Evolutionary conservation across 2,888 invertebrate species (phyloP), one percentile per base, ranked within the genome.

Genomic region (Phalangium opilio): DNA sequence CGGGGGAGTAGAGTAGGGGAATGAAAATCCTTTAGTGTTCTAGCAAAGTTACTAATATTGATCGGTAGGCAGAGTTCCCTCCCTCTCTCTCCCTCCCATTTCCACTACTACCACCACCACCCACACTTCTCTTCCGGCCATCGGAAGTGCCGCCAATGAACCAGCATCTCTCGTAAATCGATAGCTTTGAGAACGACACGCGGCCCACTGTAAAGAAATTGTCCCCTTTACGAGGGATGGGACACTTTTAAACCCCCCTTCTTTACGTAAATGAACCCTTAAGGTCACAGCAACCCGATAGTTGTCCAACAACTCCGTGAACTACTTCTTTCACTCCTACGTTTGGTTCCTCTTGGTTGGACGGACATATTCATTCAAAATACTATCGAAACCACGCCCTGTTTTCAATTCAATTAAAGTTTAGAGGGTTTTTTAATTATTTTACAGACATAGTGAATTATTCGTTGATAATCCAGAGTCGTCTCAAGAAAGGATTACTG

Each of bases 401-500:
- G n/a, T n/a, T n/a, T n/a, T n/a, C n/a, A n/a, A n/a, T n/a, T n/a
- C 27, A 27, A 8, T 27, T 27, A 8, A 27, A 27, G 8, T 27
- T 27, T 27, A 27, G 8, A 27, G 27, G 27, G 27, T 27, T 27
- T 27, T 27, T 27, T 27, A 27, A 27, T 27, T 47, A 39, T 32
- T 46, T 52, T 59, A 21, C 60, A 73, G 73, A 39, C 62, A 64
- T 2, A 73, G 70, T 58, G 72, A 73, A 52, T 60, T 75, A 46
- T 72, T 68, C 57, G 74, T 74, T 3, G 73, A 73, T 52, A 72
- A 71, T 57, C 70, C 73, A 11, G 68, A 68, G 3, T 58, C 60
- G 4, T 27, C 27, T 44, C 62, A 64, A 44, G 70, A 70, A 45
- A 65, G 69, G 53, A 72, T 74, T 45, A 67, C 69, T 36, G 74